Base-by-base conservation (phyloP, 2,797 vertebrate species). In the Takifugu rubripes region DNA sequence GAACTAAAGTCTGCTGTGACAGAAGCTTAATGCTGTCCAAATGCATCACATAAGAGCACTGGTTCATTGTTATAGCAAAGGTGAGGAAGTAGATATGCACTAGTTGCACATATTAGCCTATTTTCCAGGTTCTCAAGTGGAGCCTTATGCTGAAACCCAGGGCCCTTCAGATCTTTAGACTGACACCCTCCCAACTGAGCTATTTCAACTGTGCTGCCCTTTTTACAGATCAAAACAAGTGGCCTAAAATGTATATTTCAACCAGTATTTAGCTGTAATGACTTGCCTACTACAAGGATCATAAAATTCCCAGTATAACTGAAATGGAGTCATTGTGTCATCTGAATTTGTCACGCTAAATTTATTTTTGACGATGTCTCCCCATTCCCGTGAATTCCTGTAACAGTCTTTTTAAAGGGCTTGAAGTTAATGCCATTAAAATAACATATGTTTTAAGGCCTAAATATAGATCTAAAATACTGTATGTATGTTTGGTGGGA, bases 271-370 rank as follows among this genome's bases (percentile, higher is more conserved):
- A 80, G 79, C 78, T 86, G 74, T 84, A 68, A 83, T 81, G 74
- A 86, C 80, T 84, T 75, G 79, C 71, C 75, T 81, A 78, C 84
- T 85, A 72, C 66, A 82, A 68, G 76, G 67, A 54, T 75, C 68
- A 70, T 77, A 65, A 61, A 81, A 81, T 72, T 63, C 65, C 26
- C 49, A 59, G 64, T 48, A 62, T 27, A 56, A 44, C 58, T 56
- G 56, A 52, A 59, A 54, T 64, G 43, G 50, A 27, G 16, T 72
- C 59, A 56, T 69, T 64, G 58, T 58, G 56, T 65, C 69, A 43
- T 66, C 49, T 49, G 61, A 74, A 82, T 87, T 77, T 82, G 74
- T 79, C 57, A 85, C 77, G 77, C 59, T 81, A 87, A 74, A 88
- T 88, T 87, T 83, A 84, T 74, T 75, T 77, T 71, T 66, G 62